These are phyloP conservation scores for Epinephelus awoara DNA, from an alignment of 2,797 vertebrate genomes.

Conservation along the genomic window DNA sequence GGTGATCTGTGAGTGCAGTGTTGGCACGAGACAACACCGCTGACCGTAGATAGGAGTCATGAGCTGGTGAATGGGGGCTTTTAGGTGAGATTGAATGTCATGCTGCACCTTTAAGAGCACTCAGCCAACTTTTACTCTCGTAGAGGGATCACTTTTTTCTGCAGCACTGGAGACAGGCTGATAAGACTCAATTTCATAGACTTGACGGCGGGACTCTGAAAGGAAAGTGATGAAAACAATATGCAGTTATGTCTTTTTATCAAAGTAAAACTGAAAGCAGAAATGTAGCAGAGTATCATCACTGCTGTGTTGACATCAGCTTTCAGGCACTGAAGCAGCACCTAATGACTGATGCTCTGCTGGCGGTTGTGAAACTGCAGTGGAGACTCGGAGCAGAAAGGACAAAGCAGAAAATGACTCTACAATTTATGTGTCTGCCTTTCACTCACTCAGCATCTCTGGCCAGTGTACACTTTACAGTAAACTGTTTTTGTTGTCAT, in stretches of 20 bases:
- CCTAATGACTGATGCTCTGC: conserved; percentile 10
- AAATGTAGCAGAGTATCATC: not conserved
- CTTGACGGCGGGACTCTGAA: not conserved
- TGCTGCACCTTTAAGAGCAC: conserved; percentile 47
- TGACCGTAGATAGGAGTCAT: conserved; percentile 24
- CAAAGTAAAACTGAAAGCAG: not conserved
- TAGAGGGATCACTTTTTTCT: conserved; percentile 8
- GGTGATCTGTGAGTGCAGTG: conserved; percentile 49
- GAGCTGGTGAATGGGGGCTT: conserved; percentile 31
- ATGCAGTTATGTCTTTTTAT: not conserved
- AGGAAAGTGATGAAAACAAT: conserved; percentile 3
- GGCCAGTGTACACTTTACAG: conserved; percentile 17
- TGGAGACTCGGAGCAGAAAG: conserved; percentile 19
- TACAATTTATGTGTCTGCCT: conserved; percentile 20
- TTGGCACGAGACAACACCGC: conserved; percentile 27
- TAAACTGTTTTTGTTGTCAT: not conserved
- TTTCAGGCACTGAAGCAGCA: not conserved
- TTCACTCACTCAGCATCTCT: conserved; percentile 33
- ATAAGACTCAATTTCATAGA: conserved; percentile 7
- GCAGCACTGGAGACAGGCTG: conserved; percentile 13
- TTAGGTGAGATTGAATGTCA: conserved; percentile 54
- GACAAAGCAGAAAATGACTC: conserved; percentile 43
- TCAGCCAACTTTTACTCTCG: conserved; percentile 56
- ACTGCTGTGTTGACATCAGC: not conserved
- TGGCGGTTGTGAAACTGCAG: conserved; percentile 28